phyloP scores from a whole-genome alignment of 2,888 invertebrate species.

The Cotesia congregata region DNA sequence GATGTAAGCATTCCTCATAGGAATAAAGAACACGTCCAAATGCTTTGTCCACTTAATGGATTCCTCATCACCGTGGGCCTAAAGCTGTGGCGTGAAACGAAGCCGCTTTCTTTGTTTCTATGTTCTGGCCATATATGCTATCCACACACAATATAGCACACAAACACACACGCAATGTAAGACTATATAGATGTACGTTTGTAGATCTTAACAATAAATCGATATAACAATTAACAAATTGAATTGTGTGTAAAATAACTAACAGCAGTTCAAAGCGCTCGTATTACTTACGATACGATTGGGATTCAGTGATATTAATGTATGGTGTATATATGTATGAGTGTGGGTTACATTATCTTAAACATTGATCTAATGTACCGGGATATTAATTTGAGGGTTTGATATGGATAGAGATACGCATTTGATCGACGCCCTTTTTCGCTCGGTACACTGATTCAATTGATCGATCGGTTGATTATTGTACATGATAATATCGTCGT shows the following conservation, averaged over 20 bases:
- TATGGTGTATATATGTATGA: slow-evolving; percentile 27
- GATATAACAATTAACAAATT: slow-evolving; percentile 63
- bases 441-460: slow-evolving; percentile 9
- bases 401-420: slow-evolving; percentile 17
- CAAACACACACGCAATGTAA: background rate
- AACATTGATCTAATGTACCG: slow-evolving; percentile 5
- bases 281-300: slow-evolving; percentile 15
- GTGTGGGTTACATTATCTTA: slow-evolving; percentile 20
- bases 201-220: slow-evolving; percentile 56
- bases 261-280: slow-evolving; percentile 23
- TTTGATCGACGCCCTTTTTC: slow-evolving; percentile 19
- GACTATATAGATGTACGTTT: slow-evolving; percentile 35
- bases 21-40: slow-evolving; percentile 29
- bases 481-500: background rate
- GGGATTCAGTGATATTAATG: slow-evolving; percentile 11
- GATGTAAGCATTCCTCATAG: slow-evolving; percentile 32
- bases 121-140: slow-evolving; percentile 20
- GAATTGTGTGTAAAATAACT: slow-evolving; percentile 58
- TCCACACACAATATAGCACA: slow-evolving; percentile 11
- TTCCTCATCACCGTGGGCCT: slow-evolving; percentile 32
- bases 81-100: slow-evolving; percentile 24
- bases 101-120: slow-evolving; percentile 34
- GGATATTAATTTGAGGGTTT: slow-evolving; percentile 17
- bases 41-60: slow-evolving; percentile 55
- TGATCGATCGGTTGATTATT: slow-evolving; percentile 15